Conservation (phyloP, 2,113 vertebrate species). For the Stigmatopora nigra region DNA sequence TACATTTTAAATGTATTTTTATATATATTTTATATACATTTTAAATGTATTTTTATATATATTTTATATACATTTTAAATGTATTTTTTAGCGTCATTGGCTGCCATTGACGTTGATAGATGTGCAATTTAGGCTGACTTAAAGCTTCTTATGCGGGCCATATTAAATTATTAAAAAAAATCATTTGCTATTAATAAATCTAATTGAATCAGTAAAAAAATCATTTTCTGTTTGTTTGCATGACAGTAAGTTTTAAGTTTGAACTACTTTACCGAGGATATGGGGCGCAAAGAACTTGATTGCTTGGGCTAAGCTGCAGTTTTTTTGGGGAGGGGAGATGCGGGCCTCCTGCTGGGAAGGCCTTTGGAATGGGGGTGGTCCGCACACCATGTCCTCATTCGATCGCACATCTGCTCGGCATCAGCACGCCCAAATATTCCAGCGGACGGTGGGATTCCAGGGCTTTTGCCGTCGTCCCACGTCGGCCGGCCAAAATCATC, state of each 20-base stretch:
- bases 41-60: too few relatives aligned
- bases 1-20: too few relatives aligned
- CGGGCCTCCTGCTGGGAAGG: constrained; percentile 40
- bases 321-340: constrained; percentile 16
- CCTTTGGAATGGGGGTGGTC: constrained; percentile 52
- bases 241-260: constrained; percentile 34
- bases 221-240: constrained; percentile 7
- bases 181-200: too few relatives aligned
- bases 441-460: constrained; percentile 28
- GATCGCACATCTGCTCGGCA: constrained; percentile 56
- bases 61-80: too few relatives aligned
- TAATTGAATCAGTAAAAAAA: too few relatives aligned
- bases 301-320: constrained; percentile 53
- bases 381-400: constrained; percentile 33
- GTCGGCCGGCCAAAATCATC: constrained; percentile 38
- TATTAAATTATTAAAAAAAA: too few relatives aligned
- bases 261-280: constrained; percentile 37
- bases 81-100: too few relatives aligned
- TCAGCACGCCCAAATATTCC: constrained; percentile 41
- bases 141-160: too few relatives aligned
- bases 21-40: too few relatives aligned
- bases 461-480: constrained; percentile 23
- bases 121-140: too few relatives aligned
- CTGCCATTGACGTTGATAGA: too few relatives aligned
- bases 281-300: constrained; percentile 43